phyloP scores from a whole-genome alignment of 2,113 vertebrate genomes.

The Coregonus clupeaformis region DNA sequence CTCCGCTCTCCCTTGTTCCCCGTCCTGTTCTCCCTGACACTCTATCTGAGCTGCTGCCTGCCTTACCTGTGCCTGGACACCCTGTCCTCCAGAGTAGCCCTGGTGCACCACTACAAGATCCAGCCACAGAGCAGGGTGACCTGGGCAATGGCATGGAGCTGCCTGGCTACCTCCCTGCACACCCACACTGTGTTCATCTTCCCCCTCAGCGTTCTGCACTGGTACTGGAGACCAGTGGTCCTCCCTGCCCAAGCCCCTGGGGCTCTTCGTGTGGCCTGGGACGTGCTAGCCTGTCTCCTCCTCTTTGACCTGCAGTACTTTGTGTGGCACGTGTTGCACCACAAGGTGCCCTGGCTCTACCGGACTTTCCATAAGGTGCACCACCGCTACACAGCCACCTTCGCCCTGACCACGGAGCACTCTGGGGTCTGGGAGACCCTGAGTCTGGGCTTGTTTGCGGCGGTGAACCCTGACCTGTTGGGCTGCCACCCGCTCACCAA shows the following conservation, averaged over 20 bases:
- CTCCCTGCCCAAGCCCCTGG: conserved; percentile 71
- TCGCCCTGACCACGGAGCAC: conserved; percentile 82
- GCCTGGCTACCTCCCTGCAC: conserved; percentile 71
- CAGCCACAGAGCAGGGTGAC: conserved; percentile 74
- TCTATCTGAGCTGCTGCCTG: conserved; percentile 80
- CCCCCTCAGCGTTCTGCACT: conserved; percentile 74
- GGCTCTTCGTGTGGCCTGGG: conserved; percentile 57
- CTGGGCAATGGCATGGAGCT: conserved; percentile 69
- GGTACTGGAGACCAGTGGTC: conserved; percentile 69
- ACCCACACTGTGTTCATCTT: conserved; percentile 80
- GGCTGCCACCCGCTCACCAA: conserved; percentile 83
- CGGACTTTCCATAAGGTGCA: conserved; percentile 85
- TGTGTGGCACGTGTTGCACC: conserved; percentile 85
- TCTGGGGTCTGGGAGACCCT: conserved; percentile 81
- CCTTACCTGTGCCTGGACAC: conserved; percentile 80
- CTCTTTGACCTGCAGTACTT: conserved; percentile 87
- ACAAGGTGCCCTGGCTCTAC: conserved; percentile 88
- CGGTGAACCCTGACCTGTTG: conserved; percentile 71
- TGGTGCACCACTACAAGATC: conserved; percentile 80
- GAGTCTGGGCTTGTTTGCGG: conserved; percentile 79
- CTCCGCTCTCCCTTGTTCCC: conserved; percentile 80
- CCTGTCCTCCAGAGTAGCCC: conserved; percentile 60
- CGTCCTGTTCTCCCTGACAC: conserved; percentile 77
- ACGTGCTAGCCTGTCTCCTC: conserved; percentile 77
- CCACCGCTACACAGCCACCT: conserved; percentile 78